Percentiles rank a stretch among this genome's conserved stretches.
phyloP scores from a whole-genome alignment of 2,888 invertebrate species.

The Volucella zonaria region DNA sequence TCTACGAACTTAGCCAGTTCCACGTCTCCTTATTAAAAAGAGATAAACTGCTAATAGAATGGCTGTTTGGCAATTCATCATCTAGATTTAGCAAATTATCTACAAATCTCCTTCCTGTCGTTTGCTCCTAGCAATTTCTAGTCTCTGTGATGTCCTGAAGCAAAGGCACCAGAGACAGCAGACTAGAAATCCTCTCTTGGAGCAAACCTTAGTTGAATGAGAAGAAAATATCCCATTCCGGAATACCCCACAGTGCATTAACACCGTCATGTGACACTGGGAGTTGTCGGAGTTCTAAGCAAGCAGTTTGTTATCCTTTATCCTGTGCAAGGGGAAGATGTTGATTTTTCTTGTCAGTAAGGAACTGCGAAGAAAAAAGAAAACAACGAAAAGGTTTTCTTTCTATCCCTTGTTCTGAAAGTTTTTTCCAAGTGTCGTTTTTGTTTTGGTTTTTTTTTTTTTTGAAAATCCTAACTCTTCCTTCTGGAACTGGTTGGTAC shows the following conservation, averaged over 20 bases:
- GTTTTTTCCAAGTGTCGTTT: not conserved
- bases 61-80: conserved; percentile 72
- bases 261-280: conserved; percentile 35
- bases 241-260: conserved; percentile 1
- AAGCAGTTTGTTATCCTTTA: conserved; percentile 47
- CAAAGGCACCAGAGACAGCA: no score
- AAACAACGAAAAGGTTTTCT: conserved; percentile 8
- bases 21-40: conserved; percentile 55
- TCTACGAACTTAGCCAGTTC: not conserved
- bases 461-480: not conserved
- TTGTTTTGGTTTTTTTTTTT: not conserved
- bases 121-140: not conserved
- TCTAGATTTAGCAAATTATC: conserved; percentile 69
- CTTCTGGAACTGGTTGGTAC: not conserved
- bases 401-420: not conserved
- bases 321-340: conserved; percentile 36
- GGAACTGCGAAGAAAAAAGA: not conserved
- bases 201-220: no score
- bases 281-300: not conserved
- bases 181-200: no score
- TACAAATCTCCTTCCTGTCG: conserved; percentile 64
- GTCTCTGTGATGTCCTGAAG: no score
- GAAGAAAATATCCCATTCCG: no score
- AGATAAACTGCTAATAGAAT: conserved; percentile 71
- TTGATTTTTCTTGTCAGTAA: conserved; percentile 40